Evolutionary conservation across 2,888 invertebrate species (phyloP).

Genomic region (Metellina segmentata): DNA sequence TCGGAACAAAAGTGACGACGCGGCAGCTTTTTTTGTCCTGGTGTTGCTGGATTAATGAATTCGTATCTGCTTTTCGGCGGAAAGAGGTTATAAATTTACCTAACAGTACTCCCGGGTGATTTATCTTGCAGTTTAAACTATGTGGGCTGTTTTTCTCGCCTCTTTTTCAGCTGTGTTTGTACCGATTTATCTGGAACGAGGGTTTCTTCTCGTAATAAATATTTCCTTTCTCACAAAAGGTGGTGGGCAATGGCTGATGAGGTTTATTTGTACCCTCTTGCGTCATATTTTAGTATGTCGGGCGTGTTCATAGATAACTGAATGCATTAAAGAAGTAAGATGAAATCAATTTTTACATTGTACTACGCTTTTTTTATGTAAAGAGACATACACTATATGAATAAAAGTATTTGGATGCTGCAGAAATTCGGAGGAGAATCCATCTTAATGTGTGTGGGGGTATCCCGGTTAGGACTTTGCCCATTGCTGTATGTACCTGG

Average conservation of each 20-base stretch:
- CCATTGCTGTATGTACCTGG: no score
- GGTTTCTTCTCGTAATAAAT: not conserved
- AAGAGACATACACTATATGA: no score
- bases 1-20: slow-evolving; percentile 41
- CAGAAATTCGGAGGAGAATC: no score
- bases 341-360: no score
- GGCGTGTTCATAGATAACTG: no score
- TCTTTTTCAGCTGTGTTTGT: no score
- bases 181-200: no score
- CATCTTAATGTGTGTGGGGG: no score
- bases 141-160: not conserved
- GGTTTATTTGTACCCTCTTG: not conserved
- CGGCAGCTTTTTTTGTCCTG: slow-evolving; percentile 10
- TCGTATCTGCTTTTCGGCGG: not conserved
- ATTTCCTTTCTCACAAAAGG: not conserved
- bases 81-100: slow-evolving; percentile 33
- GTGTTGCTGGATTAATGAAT: not conserved
- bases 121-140: not conserved
- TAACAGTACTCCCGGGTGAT: not conserved
- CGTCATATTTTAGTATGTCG: not conserved
- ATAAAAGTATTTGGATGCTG: no score
- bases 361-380: no score
- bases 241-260: not conserved
- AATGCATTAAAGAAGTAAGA: no score
- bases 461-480: no score